Evolutionary conservation across 2,797 vertebrate genomes (phyloP).

Genomic region (Psittacula echo): DNA sequence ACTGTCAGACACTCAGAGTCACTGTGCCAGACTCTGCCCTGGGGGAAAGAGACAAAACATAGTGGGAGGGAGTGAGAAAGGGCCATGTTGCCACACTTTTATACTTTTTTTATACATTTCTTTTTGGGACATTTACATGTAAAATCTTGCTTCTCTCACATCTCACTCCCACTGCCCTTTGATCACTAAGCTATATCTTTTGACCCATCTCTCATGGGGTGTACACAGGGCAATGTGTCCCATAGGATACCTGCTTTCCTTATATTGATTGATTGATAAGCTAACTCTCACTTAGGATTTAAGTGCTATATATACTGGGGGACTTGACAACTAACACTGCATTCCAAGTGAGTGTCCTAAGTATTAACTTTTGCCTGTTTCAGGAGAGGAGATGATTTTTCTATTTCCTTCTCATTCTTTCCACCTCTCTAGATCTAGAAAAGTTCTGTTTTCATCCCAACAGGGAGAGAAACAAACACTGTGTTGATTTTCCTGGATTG

Average conservation of each 20-base stretch:
- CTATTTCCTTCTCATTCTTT: not conserved
- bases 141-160: not conserved
- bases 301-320: not conserved
- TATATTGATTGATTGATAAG: not conserved
- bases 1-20: not conserved
- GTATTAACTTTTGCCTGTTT: not conserved
- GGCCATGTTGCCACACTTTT: not conserved
- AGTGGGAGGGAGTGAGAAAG: not conserved
- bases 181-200: not conserved
- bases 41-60: not conserved
- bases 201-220: rapidly evolving
- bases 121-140: not conserved
- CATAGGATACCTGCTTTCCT: not conserved
- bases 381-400: not conserved
- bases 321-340: not conserved
- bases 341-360: not conserved
- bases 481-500: not conserved
- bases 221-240: not conserved
- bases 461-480: not conserved
- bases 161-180: not conserved
- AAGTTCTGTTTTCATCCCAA: not conserved
- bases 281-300: not conserved
- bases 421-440: not conserved
- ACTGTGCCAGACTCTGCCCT: constrained; percentile 17
- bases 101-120: not conserved